A percentile compares a stretch with the other conserved stretches of the same genome.
These are phyloP conservation scores for Pipra filicauda DNA, from an alignment of 2,113 vertebrate genomes.

Conservation along the genomic window DNA sequence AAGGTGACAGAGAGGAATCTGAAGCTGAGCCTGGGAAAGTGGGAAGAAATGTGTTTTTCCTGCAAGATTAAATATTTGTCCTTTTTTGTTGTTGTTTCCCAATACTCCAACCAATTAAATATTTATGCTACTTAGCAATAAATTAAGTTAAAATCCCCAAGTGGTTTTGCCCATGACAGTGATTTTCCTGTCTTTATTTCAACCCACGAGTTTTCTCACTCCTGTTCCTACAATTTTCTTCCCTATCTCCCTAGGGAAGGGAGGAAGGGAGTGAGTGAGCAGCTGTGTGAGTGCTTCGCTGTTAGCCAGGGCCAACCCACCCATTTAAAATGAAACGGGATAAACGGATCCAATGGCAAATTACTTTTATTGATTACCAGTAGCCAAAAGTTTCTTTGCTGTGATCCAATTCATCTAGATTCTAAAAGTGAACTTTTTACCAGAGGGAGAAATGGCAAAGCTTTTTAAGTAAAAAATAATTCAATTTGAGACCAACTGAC, in stretches of 20 bases:
- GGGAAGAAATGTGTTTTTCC: neutral
- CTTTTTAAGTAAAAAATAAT: neutral
- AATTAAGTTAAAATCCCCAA: neutral
- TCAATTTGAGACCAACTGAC: neutral
- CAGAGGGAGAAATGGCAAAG: neutral
- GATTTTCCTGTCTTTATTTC: neutral
- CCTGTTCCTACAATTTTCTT: neutral
- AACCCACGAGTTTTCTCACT: neutral
- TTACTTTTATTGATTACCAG: neutral
- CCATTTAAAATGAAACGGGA: neutral
- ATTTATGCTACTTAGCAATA: neutral
- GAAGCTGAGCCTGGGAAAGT: neutral
- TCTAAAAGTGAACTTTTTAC: neutral
- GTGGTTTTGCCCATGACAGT: neutral
- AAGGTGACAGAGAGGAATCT: neutral
- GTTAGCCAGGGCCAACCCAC: neutral
- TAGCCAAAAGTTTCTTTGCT: neutral
- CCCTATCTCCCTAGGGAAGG: neutral
- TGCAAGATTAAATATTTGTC: neutral
- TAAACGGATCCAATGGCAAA: neutral
- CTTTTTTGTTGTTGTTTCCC: neutral
- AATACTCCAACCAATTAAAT: neutral
- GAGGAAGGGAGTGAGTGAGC: neutral
- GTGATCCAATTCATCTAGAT: neutral
- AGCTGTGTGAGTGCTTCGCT: neutral